Conservation (phyloP, 1,140 invertebrate genomes). For the silkworm (Bombyx mori) region ASM3026992v2 NC_085130.1:4145001-4145500, state of each 20-base stretch:
- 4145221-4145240: neutral
- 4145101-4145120: conserved; percentile 74
- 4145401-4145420: too few species aligned
- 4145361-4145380: too few species aligned
- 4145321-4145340: too few species aligned
- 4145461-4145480: too few species aligned
- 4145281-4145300: neutral
- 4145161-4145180: neutral
- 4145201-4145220: neutral
- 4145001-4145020: conserved; percentile 72
- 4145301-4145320: neutral
- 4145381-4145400: too few species aligned
- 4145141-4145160: conserved; percentile 1
- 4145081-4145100: conserved; percentile 74
- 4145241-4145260: neutral
- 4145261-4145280: neutral
- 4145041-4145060: conserved; percentile 77
- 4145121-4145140: conserved; percentile 76
- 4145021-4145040: conserved; percentile 81
- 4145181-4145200: neutral
- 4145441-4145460: too few species aligned
- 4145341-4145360: too few species aligned
- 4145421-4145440: too few species aligned
- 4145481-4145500: too few species aligned
- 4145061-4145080: conserved; percentile 76